phyloP scores from a whole-genome alignment of 2,888 invertebrate genomes.

The Ormia ochracea region DNA sequence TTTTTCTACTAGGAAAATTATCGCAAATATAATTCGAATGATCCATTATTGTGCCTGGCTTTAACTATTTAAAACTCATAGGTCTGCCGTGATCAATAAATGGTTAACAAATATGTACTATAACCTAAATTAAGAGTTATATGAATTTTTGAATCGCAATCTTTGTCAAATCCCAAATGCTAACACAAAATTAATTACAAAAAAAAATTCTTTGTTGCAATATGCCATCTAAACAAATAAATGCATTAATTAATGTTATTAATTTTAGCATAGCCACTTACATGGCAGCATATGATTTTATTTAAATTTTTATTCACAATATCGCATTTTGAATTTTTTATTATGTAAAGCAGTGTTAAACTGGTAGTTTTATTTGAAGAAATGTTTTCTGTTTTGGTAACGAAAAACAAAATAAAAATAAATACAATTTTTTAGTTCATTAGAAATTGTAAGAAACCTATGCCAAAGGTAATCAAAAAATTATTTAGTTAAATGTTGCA shows the following conservation, averaged over 20 bases:
- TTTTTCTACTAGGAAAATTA: no score
- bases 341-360: conserved; percentile 32
- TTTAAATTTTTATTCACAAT: conserved; percentile 14
- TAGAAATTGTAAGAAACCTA: conserved; percentile 2
- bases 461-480: conserved; percentile 26
- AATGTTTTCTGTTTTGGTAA: conserved; percentile 54
- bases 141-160: no score
- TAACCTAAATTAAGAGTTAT: no score
- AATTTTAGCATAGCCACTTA: conserved; percentile 9
- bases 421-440: conserved; percentile 20
- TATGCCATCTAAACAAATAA: not conserved
- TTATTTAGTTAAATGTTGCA: conserved; percentile 25
- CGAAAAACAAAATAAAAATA: conserved; percentile 27
- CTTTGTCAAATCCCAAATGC: no score
- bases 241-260: not conserved
- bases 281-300: conserved; percentile 19
- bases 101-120: no score
- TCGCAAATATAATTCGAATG: no score
- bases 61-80: no score
- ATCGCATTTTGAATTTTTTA: conserved; percentile 30
- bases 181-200: no score
- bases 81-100: no score
- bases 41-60: no score
- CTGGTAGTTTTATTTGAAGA: conserved; percentile 35
- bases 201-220: no score